Evolutionary conservation across 1,140 invertebrate species (phyloP), one percentile per base, ranked within the genome.

Genomic region (Tetramorium simillimum): DNA sequence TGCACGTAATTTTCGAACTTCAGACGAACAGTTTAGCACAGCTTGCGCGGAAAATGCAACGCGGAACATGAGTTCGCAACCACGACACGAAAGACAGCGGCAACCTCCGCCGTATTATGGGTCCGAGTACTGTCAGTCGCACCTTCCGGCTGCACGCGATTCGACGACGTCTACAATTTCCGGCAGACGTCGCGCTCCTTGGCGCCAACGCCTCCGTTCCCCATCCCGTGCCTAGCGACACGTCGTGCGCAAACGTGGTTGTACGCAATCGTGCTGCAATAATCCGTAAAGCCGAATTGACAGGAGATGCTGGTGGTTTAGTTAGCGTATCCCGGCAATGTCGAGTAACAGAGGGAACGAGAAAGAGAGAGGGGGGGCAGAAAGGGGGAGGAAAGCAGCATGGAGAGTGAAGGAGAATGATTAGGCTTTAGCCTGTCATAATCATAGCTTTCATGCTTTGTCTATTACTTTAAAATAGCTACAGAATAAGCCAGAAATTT

Each of bases 81-180:
- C 18, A 16, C 56, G 56, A 4, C 85, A 89, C 86, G 88, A 86
- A 85, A 91, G 73, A 90, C 53, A 87, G 77, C 76, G 46, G 85
- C 86, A 72, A 86, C 58, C 81, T 88, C 84, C 87, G 69, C 78
- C 33, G 75, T 76, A 89, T 91, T 91, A 89, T 86, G 58, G 69
- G 91, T 89, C 91, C 86, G 88, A 91, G 87, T 69, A 89, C 90
- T 94, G 93, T 94, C 93, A 93, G 92, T 93, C 86, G 92, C 93
- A 94, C 89, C 89, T 91, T 92, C 88, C 91, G 87, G 72, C 89
- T 91, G 92, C 92, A 93, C 93, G 93, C 92, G 92, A 94, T 93
- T 91, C 86, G 51, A 88, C 90, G 89, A 93, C 92, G 92, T 93
- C 88, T 93, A 93, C 93, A 92, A 93, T 94, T 93, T 93, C 93